These are phyloP conservation scores for Hypocryptadius cinnamomeus DNA, from an alignment of 2,113 vertebrate species.

Conservation along the genomic window DNA sequence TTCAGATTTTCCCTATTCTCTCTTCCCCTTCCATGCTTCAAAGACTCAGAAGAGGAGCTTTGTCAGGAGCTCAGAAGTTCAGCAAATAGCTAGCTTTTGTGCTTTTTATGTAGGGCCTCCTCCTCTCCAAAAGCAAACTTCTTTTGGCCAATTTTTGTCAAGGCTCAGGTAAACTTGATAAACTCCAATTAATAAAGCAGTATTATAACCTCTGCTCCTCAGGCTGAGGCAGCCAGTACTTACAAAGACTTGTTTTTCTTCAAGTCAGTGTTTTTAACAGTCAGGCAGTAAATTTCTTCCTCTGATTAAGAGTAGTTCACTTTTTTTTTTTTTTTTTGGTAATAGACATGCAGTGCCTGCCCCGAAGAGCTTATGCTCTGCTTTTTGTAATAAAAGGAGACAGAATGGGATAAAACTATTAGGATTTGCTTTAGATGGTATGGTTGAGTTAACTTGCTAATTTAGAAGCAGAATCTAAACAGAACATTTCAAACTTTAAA, in stretches of 20 bases:
- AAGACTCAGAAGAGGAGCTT: not conserved
- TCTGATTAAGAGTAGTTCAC: not conserved
- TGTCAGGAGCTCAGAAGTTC: not conserved
- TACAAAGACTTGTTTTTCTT: too few relatives aligned
- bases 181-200: not conserved
- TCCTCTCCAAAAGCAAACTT: not conserved
- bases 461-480: not conserved
- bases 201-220: not conserved
- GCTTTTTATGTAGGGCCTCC: not conserved
- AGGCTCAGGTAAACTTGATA: not conserved
- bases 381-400: not conserved
- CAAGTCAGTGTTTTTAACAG: too few relatives aligned
- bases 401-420: not conserved
- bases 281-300: not conserved
- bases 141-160: not conserved
- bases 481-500: slow-evolving; percentile 6
- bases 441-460: not conserved
- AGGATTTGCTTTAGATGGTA: not conserved
- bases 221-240: not conserved
- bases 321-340: not conserved
- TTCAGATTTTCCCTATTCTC: not conserved
- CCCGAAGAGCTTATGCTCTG: not conserved
- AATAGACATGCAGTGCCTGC: not conserved
- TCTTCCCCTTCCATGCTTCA: not conserved
- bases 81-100: not conserved